Conservation (phyloP, 1,140 invertebrate species). For the Hyphantria cunea region DNA sequence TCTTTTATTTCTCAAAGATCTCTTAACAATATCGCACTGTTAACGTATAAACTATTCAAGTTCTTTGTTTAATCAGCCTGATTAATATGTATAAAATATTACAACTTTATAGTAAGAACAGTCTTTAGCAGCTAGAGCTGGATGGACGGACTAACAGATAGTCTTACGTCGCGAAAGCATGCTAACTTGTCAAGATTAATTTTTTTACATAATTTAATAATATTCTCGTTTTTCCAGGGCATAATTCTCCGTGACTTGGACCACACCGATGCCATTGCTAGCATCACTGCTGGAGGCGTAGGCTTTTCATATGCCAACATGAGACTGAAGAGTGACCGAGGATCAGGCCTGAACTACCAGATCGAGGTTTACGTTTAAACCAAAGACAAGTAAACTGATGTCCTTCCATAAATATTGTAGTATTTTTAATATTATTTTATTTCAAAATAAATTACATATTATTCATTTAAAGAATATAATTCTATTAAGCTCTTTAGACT, state of each 20-base stretch:
- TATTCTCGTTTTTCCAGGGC: conserved; percentile 50
- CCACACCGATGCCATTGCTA: conserved; percentile 63
- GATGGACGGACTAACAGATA: too few relatives aligned
- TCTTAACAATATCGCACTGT: too few relatives aligned
- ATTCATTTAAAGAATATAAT: neutral
- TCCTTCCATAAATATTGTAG: neutral
- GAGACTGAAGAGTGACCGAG: conserved; percentile 69
- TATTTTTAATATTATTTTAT: neutral
- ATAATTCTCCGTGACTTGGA: conserved; percentile 71
- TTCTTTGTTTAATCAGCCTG: too few relatives aligned
- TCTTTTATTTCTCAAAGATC: too few relatives aligned
- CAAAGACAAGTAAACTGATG: neutral
- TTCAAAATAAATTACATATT: neutral
- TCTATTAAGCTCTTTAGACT: neutral
- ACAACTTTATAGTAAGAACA: too few relatives aligned
- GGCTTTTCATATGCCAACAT: conserved; percentile 70
- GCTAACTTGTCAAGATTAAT: too few relatives aligned
- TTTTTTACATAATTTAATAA: neutral
- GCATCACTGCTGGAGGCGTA: conserved; percentile 68
- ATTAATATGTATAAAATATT: too few relatives aligned
- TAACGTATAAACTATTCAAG: too few relatives aligned
- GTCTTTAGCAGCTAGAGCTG: too few relatives aligned
- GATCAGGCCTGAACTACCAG: conserved; percentile 73
- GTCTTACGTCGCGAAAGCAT: too few relatives aligned
- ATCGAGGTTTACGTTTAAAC: conserved; percentile 68